These are phyloP conservation scores for Fissipunctia ypsillon DNA, from an alignment of 2,888 invertebrate species.

Conservation along the genomic window DNA sequence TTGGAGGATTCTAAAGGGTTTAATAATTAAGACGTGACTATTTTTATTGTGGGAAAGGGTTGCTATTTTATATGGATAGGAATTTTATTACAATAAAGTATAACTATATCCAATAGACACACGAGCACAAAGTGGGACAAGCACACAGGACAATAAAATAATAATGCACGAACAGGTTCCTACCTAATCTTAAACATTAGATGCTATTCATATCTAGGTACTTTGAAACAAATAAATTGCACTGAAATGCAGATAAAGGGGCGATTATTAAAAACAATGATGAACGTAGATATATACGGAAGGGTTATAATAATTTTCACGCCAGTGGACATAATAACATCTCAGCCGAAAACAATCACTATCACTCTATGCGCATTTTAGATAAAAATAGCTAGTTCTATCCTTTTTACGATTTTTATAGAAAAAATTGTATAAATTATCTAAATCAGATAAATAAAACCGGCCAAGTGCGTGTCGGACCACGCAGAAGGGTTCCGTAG, in stretches of 20 bases:
- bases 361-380: too few relatives aligned
- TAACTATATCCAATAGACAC: neutral
- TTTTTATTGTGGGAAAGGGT: neutral
- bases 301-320: too few relatives aligned
- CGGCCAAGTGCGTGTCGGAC: too few relatives aligned
- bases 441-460: too few relatives aligned
- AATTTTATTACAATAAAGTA: neutral
- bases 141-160: neutral
- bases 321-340: too few relatives aligned
- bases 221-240: neutral
- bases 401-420: too few relatives aligned
- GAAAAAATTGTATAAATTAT: too few relatives aligned
- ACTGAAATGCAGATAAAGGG: neutral
- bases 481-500: too few relatives aligned
- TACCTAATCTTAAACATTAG: neutral
- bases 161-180: too few relatives aligned
- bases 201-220: neutral
- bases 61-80: neutral
- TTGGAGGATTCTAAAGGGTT: slow-evolving; percentile 3
- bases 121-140: neutral
- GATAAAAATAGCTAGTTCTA: too few relatives aligned
- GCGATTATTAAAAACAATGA: neutral
- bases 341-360: too few relatives aligned
- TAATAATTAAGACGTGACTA: neutral
- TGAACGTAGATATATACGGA: neutral